Percentiles rank a stretch among this genome's conserved stretches.
Evolutionary conservation across 2,113 vertebrate species (phyloP).

Genomic region (Caranx ignobilis): DNA sequence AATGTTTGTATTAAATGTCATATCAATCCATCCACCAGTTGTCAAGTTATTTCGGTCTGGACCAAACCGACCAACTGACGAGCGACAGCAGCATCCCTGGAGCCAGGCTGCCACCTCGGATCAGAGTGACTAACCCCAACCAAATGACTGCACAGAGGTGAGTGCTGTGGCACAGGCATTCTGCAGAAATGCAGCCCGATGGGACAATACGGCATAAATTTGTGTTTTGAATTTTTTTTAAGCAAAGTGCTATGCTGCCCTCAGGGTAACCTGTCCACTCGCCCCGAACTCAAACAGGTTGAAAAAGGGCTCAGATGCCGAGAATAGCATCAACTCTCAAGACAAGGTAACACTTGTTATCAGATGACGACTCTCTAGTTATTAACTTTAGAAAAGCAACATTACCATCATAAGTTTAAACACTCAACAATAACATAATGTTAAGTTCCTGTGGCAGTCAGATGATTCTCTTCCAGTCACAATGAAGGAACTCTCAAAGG

Average conservation of each 20-base stretch:
- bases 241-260: background rate
- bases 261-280: background rate
- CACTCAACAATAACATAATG: background rate
- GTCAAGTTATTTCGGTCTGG: background rate
- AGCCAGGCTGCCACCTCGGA: background rate
- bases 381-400: background rate
- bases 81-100: background rate
- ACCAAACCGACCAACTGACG: background rate
- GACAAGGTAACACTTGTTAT: background rate
- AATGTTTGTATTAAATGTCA: background rate
- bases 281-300: background rate
- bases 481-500: background rate
- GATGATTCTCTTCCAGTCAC: background rate
- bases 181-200: background rate
- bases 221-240: background rate
- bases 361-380: background rate
- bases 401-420: background rate
- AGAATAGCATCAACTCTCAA: background rate
- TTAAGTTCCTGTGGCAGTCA: background rate
- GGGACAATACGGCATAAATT: constrained; percentile 2
- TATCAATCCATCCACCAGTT: background rate
- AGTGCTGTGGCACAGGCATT: background rate
- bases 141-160: background rate
- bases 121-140: too few relatives aligned
- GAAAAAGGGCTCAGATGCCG: background rate